Evolutionary conservation across 1,140 invertebrate species (phyloP), one percentile per base, ranked within the genome.

Genomic region (Megalonaias nervosa): DNA sequence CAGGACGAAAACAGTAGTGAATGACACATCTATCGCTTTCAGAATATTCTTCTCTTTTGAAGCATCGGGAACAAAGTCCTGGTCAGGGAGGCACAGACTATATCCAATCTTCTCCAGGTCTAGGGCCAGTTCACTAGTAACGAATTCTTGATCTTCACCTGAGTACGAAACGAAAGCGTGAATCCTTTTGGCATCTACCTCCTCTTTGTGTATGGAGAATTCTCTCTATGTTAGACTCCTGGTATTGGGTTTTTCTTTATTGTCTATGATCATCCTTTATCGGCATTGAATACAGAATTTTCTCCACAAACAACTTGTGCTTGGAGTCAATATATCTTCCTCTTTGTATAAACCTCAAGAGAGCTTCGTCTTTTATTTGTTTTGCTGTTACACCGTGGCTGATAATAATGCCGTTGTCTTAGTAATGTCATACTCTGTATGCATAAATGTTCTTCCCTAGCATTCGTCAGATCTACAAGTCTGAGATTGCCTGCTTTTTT

Each of bases 1-100:
- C 16, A 86, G 55, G 12, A 86, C 59, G n/a, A 86, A 81, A 12
- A 86, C 62, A 4, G 79, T 82, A 67, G 80, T 78, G 3, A 62
- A 48, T 57, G 82, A 79, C 21, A 38, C 64, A 14, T n/a, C n/a
- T n/a, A n/a, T n/a, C n/a, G n/a, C n/a, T n/a, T n/a, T n/a, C n/a
- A n/a, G n/a, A n/a, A n/a, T 85, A 68, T 86, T 86, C 74, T 86
- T 82, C 56, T 86, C 82, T 56, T 83, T 84, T 21, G 84, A 80
- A 21, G 82, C 79, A 6, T 84, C 85, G 13, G 77, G 81, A 12
- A 79, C 67, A 60, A 86, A 86, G 38, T 85, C 82, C 26, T 82
- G 74, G 67, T 86, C 85, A 14, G 82, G 76, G 15, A 86, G 69
- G 65, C 77, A 79, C 16, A 82, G 75, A 14, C 16, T 68, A 72